Base-by-base conservation (phyloP, 2,113 vertebrate genomes). In the Fulica atra region DNA sequence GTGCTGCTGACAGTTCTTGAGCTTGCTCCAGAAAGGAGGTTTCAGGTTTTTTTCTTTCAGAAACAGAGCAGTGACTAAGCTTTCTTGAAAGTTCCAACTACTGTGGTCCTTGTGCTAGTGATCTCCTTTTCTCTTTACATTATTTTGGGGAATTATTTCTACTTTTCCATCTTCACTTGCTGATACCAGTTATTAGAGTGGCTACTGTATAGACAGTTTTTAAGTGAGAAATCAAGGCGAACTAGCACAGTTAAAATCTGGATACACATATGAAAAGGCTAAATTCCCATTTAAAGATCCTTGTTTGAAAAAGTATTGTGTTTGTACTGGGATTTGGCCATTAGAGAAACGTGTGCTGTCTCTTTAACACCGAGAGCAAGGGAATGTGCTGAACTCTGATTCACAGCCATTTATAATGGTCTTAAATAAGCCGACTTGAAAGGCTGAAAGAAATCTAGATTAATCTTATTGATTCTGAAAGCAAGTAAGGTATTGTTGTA, bases 381-480 rank as follows among this genome's bases (percentile, higher is more conserved):
- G 20, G 40, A 89, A 46, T 77, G 74, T 80, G 36, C 65, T 73
- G 59, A 93, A 77, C 59, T 93, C 46, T 86, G 50, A 86, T 88
- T 89, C 74, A 77, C 54, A 95, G 42, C 26, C 33, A 59, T 92
- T 88, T 95, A 70, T 82, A 90, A 70, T 66, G 11, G 21, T 73
- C 26, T 73, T 23, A 73, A 86, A 93, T 57, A 70, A 66, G 14
- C 9, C 7, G 0, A 51, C 46, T 70, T 88, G 59, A 93, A 95
- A 89, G 74, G 51, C 38, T 60, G 35, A 78, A 48, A 80, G 48
- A 61, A 73, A 88, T 94, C 36, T 70, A 68, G 51, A 89, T 91
- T 86, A 79, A 86, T 86, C 18, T 73, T 93, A 79, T 56, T 86
- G 92, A 90, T 95, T 81, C 66, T 93, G 68, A 86, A 81, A 93